Conservation (phyloP, 2,113 vertebrate genomes). For the Ceyx margarethae region DNA sequence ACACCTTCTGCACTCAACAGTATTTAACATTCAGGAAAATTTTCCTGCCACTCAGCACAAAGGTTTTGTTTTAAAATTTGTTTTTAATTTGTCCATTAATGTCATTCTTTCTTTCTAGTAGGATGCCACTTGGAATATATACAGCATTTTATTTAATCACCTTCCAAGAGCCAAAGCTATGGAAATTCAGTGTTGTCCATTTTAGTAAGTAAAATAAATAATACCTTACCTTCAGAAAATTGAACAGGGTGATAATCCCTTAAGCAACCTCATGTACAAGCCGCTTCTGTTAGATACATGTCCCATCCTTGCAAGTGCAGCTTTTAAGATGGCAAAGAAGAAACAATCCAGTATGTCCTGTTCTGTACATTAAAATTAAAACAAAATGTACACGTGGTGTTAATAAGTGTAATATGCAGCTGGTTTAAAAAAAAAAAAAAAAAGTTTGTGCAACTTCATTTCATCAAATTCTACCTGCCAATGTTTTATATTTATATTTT, state of each 20-base stretch:
- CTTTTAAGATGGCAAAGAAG: constrained; percentile 69
- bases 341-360: constrained; percentile 64
- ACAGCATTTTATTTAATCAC: constrained; percentile 75
- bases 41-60: constrained; percentile 80
- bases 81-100: constrained; percentile 71
- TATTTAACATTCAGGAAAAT: constrained; percentile 73
- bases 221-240: constrained; percentile 67
- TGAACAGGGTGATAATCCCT: constrained; percentile 66
- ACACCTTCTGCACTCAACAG: constrained; percentile 65
- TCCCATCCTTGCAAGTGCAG: constrained; percentile 71
- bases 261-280: constrained; percentile 68
- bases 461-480: constrained; percentile 87
- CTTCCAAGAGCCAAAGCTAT: constrained; percentile 81
- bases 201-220: constrained; percentile 74
- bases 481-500: constrained; percentile 99
- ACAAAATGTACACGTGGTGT: constrained; percentile 78
- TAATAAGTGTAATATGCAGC: constrained; percentile 83
- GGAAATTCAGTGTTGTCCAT: constrained; percentile 78
- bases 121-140: constrained; percentile 74
- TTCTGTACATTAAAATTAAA: constrained; percentile 78
- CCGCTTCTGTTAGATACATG: constrained; percentile 73
- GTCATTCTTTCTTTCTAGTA: constrained; percentile 76
- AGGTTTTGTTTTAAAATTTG: constrained; percentile 40
- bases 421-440: constrained; percentile 68
- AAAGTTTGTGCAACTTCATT: constrained; percentile 82